phyloP scores from a whole-genome alignment of 64 coral and sea anemone species.

The Dendronephthya gigantea region DNA sequence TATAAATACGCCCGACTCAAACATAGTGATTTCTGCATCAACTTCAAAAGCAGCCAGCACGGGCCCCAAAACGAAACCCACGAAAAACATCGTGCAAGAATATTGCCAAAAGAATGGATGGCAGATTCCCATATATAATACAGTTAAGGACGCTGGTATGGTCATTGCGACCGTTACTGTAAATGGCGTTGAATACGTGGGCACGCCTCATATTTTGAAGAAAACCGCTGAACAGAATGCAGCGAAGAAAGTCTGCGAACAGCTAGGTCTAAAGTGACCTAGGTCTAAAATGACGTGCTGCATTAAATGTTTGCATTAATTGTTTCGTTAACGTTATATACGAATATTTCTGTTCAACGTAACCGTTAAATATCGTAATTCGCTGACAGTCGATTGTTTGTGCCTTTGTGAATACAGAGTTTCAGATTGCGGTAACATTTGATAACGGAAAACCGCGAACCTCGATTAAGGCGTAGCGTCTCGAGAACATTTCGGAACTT shows the following conservation, averaged over 20 bases:
- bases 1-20: neutral
- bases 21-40: neutral
- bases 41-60: neutral
- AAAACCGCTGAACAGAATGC: constrained; percentile 90
- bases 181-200: constrained; percentile 39
- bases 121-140: constrained; percentile 55
- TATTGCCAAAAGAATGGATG: constrained; percentile 70
- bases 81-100: constrained; percentile 82
- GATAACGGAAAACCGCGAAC: no score
- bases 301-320: no score
- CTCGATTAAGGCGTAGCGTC: no score
- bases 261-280: neutral
- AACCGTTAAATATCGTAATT: no score
- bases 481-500: no score
- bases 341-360: no score
- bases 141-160: constrained; percentile 36
- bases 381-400: no score
- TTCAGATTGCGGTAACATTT: no score
- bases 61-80: neutral
- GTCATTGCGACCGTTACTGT: constrained; percentile 55
- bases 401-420: no score
- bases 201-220: constrained; percentile 58
- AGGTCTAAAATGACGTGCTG: no score
- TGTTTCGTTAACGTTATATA: no score
- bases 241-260: neutral